Conservation (phyloP, 2,113 vertebrate genomes). For the Riparia riparia region DNA sequence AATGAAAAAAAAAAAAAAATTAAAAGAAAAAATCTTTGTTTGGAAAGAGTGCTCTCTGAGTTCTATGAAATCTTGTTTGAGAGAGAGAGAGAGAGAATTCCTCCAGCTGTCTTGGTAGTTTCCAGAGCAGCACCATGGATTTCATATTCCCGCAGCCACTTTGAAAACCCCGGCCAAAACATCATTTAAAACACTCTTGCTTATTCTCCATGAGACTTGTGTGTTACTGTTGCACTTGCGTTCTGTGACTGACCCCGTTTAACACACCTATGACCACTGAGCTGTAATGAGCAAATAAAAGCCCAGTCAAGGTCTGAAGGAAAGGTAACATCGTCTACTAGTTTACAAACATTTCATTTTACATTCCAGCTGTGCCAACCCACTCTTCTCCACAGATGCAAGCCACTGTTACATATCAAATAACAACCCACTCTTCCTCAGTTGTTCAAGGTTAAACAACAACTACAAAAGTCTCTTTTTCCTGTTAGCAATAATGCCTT, state of each 20-base stretch:
- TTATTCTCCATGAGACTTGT: accelerated
- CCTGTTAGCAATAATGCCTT: background rate
- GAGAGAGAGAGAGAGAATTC: background rate
- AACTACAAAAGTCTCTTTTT: background rate
- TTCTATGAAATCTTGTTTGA: background rate
- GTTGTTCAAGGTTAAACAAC: background rate
- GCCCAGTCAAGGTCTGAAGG: background rate
- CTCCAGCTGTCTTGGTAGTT: background rate
- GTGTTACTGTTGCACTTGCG: accelerated
- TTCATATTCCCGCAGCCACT: background rate
- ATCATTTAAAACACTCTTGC: background rate
- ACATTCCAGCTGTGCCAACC: background rate
- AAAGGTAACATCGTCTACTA: background rate
- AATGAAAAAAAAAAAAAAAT: background rate
- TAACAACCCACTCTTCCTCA: constrained; percentile 1
- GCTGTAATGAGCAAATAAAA: background rate
- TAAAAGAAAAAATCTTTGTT: background rate
- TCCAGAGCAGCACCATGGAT: background rate
- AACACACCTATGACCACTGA: background rate
- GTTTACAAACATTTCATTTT: background rate
- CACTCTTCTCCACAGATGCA: background rate
- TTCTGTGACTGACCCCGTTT: background rate
- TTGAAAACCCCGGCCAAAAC: background rate
- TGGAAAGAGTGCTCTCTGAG: background rate
- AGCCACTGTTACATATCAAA: background rate